Evolutionary conservation across 2,797 vertebrate genomes (phyloP), one percentile per base, ranked within the genome.

Genomic region (Trachurus trachurus): DNA sequence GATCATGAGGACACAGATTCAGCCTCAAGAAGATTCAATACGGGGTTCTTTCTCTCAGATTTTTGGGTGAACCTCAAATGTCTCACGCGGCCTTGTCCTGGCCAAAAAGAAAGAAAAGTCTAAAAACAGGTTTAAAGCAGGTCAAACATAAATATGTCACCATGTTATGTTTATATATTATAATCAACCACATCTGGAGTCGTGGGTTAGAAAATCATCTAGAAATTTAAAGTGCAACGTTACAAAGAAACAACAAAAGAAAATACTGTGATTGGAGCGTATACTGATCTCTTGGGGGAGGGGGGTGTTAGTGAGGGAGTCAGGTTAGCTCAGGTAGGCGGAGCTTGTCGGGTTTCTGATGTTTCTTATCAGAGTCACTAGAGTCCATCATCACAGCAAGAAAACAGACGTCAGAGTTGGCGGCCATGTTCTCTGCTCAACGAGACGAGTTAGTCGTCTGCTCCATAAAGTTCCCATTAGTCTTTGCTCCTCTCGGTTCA

Each of bases 211-310:
- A 88, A 91, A 88, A 87, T 73, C 63, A 85, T 76, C 76, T 83
- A 62, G 57, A 77, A 77, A 50, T 79, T 91, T 96, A 96, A 95
- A 95, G 94, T 95, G 93, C 95, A 86, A 87, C 80, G 84, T 90
- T 84, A 91, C 79, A 90, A 86, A 79, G 71, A 83, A 74, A 83
- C 29, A 9, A 64, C 19, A 53, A 75, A 66, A 76, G 57, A 84
- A 95, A 95, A 94, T 90, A 95, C 94, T 94, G 91, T 78, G 83
- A 89, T 78, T 73, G 81, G 66, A 90, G 79, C 53, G 19, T 61
- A 79, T 86, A 79, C 80, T 78, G 80, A 49, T 50, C 53, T 57
- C 62, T 37, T 49, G 71, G 58, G 45, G 67, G 75, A 42, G 37
- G 47, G 31, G 21, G 16, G 59, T 2, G 19, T 70, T 68, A 71